Conservation (phyloP, 2,113 vertebrate species). For the Micromys minutus region DNA sequence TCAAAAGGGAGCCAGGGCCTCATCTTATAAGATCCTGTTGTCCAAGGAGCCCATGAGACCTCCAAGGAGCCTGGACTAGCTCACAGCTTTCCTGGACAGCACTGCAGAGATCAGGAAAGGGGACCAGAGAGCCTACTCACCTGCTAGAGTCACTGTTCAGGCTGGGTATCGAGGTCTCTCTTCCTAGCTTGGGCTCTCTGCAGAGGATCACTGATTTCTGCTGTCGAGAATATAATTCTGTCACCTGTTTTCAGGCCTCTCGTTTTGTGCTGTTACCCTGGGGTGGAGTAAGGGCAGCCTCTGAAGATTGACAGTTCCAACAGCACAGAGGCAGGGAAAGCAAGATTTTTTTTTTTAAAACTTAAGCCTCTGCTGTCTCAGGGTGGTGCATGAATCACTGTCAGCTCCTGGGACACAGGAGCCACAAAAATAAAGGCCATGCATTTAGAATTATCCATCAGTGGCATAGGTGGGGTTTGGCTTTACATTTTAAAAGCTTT, state of each 20-base stretch:
- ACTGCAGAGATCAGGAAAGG: background rate
- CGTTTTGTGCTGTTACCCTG: background rate
- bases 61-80: background rate
- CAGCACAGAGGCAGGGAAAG: background rate
- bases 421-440: background rate
- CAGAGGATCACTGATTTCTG: constrained; percentile 35
- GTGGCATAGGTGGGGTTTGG: background rate
- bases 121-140: background rate
- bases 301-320: background rate
- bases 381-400: background rate
- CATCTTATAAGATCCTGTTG: background rate
- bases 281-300: background rate
- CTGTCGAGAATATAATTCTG: constrained; percentile 26
- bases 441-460: background rate
- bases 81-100: no score
- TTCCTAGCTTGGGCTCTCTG: background rate
- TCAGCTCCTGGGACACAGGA: background rate
- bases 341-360: background rate
- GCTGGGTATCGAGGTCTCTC: background rate
- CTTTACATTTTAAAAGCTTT: no score
- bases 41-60: background rate
- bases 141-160: background rate
- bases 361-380: background rate
- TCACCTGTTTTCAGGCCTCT: background rate
- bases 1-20: background rate